Base-by-base conservation (phyloP, 1,140 invertebrate genomes). In the Homarus americanus region DNA sequence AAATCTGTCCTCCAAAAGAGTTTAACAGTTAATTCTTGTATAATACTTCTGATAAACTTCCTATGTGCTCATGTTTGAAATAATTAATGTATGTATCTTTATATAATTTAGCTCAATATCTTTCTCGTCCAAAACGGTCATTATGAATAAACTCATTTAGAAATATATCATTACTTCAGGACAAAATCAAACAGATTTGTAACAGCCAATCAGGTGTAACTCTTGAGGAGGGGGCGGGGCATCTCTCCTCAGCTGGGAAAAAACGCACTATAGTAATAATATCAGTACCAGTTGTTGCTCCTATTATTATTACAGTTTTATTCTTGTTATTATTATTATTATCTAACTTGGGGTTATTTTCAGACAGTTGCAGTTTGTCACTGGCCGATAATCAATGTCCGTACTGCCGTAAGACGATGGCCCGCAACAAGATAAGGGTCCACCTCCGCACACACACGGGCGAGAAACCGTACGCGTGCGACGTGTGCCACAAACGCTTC, bases 371-470 rank as follows among this genome's bases (percentile, higher is more conserved):
- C 36, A 28, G 1, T 34, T 34, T 75, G 9, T 1, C 36, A 53
- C 10, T 15, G 44, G 10, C 24, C 24, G 15, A 12, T 63, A 36
- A 53, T 12, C 82, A 73, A 20, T 87, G 84, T 32, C 73, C 73
- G 9, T 7, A n/a, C 20, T 87, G 84, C 34, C 17, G 9, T 5
- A 87, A 58, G 72, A 40, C 7, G n/a, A 34, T 87, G n/a, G 38
- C 49, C 2, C 32, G 49, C n/a, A 86, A 34, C 41, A 86, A 86
- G 34, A 58, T 87, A 15, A 49, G 73, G 36, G 49, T 87, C 20
- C 84, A 87, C 72, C 44, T 87, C n/a, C 38, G 84, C 38, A 87
- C 44, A 9, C 84, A 87, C 34, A 87, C 73, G 34, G 84, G 84
- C 4, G 84, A 87, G 36, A 87, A 38, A 40, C 84, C 84, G 0